Evolutionary conservation across 2,888 invertebrate genomes (phyloP), one percentile per base, ranked within the genome.

Genomic region (Melinopterus prodromus): DNA sequence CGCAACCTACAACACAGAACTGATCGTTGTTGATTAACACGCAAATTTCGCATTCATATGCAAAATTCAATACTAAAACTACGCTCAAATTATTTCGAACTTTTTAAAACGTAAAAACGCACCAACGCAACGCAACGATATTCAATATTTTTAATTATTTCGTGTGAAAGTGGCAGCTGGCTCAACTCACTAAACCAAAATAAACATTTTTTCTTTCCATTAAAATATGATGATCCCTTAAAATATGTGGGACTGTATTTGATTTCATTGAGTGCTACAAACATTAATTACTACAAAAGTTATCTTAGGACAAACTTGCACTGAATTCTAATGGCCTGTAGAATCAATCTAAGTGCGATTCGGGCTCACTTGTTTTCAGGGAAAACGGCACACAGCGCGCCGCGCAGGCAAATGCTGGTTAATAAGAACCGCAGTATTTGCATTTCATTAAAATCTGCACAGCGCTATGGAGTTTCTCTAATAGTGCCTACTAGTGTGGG

Each of bases 31-130:
- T 74, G n/a, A 16, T 74, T n/a, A 36, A 72, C 72, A 36, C 16
- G 72, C n/a, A 72, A 72, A 36, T 72, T 72, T 72, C 16, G 6
- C 36, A 72, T 53, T 53, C 53, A 53, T 53, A 53, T 53, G 53
- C 53, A 53, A 53, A 53, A 53, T 53, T 71, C 14, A 71, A 71
- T 71, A 71, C 71, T 14, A 7, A 71, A 72, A 72, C 16, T 6
- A 72, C 16, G n/a, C 14, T 6, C 72, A 16, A 72, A 36, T 16
- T 16, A 16, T 72, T 72, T n/a, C 16, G 36, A 72, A 72, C n/a
- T 15, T 72, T 12, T 15, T 71, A 1, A 71, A 15, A 12, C 12
- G 5, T 53, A 53, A 38, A 38, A 7, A 12, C 12, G 53, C 53
- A 53, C 53, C 12, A 53, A 53, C 26, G 26, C 26, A 26, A 26